Conservation (phyloP, 2,888 invertebrate genomes). For the Ennomos quercinarius region DNA sequence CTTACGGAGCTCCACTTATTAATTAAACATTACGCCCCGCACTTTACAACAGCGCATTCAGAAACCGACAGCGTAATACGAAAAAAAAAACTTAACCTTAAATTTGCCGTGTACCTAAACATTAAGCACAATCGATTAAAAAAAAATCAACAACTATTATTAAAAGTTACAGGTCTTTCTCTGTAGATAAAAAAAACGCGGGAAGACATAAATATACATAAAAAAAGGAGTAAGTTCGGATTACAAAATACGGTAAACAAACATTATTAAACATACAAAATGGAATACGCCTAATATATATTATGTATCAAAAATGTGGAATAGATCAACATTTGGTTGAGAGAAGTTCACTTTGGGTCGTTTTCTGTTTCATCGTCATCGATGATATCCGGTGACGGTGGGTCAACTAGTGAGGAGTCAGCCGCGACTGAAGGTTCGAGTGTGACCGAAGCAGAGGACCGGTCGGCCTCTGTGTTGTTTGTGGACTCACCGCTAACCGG, state of each 20-base stretch:
- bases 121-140: conserved; percentile 11
- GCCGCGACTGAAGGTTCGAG: background rate
- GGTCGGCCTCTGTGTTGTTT: background rate
- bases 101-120: background rate
- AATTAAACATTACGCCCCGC: conserved; percentile 28
- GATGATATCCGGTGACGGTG: conserved; percentile 19
- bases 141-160: conserved; percentile 13
- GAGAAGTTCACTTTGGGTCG: background rate
- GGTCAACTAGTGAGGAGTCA: background rate
- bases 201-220: conserved; percentile 21
- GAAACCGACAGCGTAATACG: conserved; percentile 12
- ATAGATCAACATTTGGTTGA: background rate
- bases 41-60: conserved; percentile 14
- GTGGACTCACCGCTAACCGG: conserved; percentile 8
- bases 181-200: conserved; percentile 9
- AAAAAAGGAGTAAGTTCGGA: conserved; percentile 22
- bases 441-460: background rate
- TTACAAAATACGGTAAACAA: conserved; percentile 24
- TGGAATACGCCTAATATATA: conserved; percentile 28
- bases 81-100: background rate
- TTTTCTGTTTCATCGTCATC: background rate
- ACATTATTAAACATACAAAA: conserved; percentile 17
- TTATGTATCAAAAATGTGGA: conserved; percentile 25
- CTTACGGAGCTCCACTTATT: conserved; percentile 31
- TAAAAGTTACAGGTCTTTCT: conserved; percentile 20